Percentiles rank a stretch among this genome's conserved stretches.
These are phyloP conservation scores for Leptothorax acervorum DNA, from an alignment of 2,888 invertebrate species.

Conservation along the genomic window DNA sequence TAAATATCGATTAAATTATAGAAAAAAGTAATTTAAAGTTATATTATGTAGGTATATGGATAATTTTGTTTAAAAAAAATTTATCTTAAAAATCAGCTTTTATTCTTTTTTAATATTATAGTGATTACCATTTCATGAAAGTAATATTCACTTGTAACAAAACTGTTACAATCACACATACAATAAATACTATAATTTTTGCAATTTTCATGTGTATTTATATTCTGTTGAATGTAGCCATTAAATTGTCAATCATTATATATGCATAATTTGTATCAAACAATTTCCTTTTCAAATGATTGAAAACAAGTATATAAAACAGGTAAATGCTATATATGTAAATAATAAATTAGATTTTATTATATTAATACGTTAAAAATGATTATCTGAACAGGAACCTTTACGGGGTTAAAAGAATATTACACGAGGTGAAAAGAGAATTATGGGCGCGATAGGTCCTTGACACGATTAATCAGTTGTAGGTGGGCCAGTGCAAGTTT, in stretches of 20 bases:
- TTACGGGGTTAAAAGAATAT: slow-evolving; percentile 74
- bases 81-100: background rate
- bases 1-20: background rate
- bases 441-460: slow-evolving; percentile 72
- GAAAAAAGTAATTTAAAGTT: background rate
- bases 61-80: background rate
- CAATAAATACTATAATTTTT: background rate
- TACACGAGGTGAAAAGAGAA: slow-evolving; percentile 65
- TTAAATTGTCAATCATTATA: background rate
- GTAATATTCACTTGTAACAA: background rate
- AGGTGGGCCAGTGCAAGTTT: slow-evolving; percentile 76
- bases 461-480: slow-evolving; percentile 79
- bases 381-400: slow-evolving; percentile 53
- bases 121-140: background rate
- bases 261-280: background rate
- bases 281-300: background rate
- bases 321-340: background rate
- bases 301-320: background rate
- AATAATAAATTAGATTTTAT: background rate
- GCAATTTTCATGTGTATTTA: background rate
- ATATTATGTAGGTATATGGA: background rate
- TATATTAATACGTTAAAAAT: background rate
- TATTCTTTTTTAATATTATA: background rate
- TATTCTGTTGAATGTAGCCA: background rate
- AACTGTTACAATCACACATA: background rate